A percentile compares a stretch with the other conserved stretches of the same genome.
Evolutionary conservation across 2,113 vertebrate species (phyloP).

Genomic region (Mesoclemmys tuberculata): DNA sequence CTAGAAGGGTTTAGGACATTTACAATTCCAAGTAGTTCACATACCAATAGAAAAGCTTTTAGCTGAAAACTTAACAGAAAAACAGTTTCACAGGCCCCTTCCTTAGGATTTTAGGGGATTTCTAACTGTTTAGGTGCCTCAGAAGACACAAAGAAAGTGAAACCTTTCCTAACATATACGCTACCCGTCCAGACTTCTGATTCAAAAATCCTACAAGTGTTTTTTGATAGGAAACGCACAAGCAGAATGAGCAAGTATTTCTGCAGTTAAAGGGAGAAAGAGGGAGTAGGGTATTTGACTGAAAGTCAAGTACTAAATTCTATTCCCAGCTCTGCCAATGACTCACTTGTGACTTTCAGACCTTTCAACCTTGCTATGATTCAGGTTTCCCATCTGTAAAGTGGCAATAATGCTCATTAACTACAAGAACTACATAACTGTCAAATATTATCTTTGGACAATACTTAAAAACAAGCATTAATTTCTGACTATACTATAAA

Average conservation of each 20-base stretch:
- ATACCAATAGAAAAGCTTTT: neutral
- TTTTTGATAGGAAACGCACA: neutral
- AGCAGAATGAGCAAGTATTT: neutral
- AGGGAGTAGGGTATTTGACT: neutral
- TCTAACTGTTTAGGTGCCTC: neutral
- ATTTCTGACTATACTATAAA: neutral
- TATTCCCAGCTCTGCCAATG: neutral
- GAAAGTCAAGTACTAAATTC: neutral
- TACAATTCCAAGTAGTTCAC: neutral
- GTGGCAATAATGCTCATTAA: neutral
- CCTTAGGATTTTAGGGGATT: neutral
- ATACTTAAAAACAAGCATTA: neutral
- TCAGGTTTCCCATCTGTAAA: neutral
- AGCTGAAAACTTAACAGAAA: neutral
- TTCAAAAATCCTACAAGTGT: neutral
- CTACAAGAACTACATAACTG: neutral
- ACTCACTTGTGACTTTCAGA: neutral
- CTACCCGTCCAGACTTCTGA: neutral
- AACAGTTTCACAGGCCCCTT: neutral
- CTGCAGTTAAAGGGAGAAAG: neutral
- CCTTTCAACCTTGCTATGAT: neutral
- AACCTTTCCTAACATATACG: neutral
- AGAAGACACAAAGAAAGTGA: neutral
- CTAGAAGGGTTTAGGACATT: neutral
- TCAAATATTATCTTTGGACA: neutral